Evolutionary conservation across 2,113 vertebrate genomes (phyloP).

Genomic region (Drymodes brunneopygia): DNA sequence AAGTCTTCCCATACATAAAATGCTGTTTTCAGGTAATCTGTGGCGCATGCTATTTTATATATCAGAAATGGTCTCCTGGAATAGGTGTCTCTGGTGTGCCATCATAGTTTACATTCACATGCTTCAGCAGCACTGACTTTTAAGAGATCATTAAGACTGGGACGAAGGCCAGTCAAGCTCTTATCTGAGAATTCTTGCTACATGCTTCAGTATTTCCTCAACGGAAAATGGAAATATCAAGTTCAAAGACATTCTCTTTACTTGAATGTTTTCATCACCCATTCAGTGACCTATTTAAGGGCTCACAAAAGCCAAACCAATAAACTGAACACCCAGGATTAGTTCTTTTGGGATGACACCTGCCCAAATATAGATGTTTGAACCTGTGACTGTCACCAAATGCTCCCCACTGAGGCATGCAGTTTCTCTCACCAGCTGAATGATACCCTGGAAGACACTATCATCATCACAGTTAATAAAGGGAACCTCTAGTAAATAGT

Average conservation of each 20-base stretch:
- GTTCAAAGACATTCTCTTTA: neutral
- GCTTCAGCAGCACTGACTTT: neutral
- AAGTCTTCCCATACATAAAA: neutral
- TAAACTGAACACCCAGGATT: neutral
- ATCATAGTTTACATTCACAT: neutral
- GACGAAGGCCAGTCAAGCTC: neutral
- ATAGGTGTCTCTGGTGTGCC: neutral
- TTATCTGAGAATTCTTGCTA: neutral
- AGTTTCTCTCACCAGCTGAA: neutral
- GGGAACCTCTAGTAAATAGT: neutral
- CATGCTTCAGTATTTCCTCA: neutral
- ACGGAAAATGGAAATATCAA: rapidly evolving
- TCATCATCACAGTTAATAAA: neutral
- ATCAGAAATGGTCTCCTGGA: too few species aligned
- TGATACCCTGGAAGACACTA: neutral
- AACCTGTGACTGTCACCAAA: neutral
- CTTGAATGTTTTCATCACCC: neutral
- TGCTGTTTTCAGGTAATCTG: neutral
- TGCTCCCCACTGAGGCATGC: neutral
- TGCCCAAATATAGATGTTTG: neutral
- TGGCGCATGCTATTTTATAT: neutral
- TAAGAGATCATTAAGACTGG: neutral
- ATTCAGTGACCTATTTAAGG: neutral
- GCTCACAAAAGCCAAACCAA: neutral
- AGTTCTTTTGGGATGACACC: neutral